A percentile compares a stretch with the other conserved stretches of the same genome.
Evolutionary conservation across 2,797 vertebrate genomes (phyloP).

Genomic region (Tokudaia muenninki): DNA sequence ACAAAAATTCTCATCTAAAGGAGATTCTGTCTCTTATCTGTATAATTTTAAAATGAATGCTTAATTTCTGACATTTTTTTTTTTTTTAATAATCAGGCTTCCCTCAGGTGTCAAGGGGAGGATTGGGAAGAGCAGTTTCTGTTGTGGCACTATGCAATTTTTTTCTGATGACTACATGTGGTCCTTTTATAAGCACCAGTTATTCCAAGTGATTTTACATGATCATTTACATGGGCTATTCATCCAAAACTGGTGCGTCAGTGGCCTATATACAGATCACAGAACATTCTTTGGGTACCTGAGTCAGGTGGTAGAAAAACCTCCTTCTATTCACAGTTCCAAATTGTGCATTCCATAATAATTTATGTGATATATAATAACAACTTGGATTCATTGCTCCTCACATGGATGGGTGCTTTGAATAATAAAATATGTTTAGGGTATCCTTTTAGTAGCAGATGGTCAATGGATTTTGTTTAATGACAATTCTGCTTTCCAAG

Average conservation of each 20-base stretch:
- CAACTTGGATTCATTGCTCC: not conserved
- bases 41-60: not conserved
- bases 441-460: conserved; percentile 52
- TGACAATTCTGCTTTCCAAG: not conserved
- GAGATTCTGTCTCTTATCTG: conserved; percentile 37
- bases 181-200: conserved; percentile 85
- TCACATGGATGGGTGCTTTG: not conserved
- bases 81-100: conserved; percentile 60
- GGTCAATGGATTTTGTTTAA: conserved; percentile 36
- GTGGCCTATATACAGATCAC: conserved; percentile 61
- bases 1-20: not conserved
- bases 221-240: conserved; percentile 75
- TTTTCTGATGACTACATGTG: conserved; percentile 84
- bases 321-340: not conserved
- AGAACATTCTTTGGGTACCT: not conserved
- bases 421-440: conserved; percentile 26
- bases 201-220: conserved; percentile 81
- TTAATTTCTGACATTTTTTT: conserved; percentile 79
- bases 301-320: conserved; percentile 37
- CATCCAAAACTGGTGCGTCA: not conserved
- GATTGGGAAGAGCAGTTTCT: conserved; percentile 59
- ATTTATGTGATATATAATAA: conserved; percentile 21
- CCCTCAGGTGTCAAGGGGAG: conserved; percentile 52
- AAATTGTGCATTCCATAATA: not conserved
- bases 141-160: conserved; percentile 79